Evolutionary conservation across 92 coral and sea anemone genomes (phyloP).

Genomic region (Muricea muricata): DNA sequence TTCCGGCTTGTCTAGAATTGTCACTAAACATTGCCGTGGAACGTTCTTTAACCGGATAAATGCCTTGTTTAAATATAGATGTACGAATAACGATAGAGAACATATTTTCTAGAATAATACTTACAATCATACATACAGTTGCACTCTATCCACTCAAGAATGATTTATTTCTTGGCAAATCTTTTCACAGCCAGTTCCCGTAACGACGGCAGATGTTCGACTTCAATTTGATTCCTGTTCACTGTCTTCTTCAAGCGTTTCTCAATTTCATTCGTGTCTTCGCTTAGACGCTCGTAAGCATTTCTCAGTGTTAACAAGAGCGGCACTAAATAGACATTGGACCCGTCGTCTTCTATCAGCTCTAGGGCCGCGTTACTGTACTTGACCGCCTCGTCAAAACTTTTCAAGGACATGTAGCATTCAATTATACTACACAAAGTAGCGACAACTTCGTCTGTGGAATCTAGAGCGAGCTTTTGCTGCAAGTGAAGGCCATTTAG

Average conservation of each 20-base stretch:
- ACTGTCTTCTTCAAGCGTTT: constrained; percentile 65
- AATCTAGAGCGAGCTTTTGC: constrained; percentile 83
- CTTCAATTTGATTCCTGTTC: constrained; percentile 73
- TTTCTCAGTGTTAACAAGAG: constrained; percentile 74
- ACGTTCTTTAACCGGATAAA: no score
- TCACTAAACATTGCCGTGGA: no score
- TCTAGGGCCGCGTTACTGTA: constrained; percentile 87
- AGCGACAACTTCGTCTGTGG: constrained; percentile 76
- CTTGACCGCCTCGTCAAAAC: constrained; percentile 79
- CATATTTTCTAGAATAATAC: no score
- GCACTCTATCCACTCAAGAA: no score
- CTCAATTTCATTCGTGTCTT: constrained; percentile 69
- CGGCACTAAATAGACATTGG: constrained; percentile 77
- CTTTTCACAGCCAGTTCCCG: constrained; percentile 79
- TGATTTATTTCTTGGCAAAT: constrained; percentile 3
- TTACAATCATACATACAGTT: no score
- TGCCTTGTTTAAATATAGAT: no score
- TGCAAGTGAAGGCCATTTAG: constrained; percentile 93
- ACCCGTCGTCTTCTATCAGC: constrained; percentile 64
- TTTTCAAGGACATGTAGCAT: constrained; percentile 74
- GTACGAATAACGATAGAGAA: no score
- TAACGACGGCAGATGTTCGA: constrained; percentile 76
- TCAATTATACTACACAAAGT: constrained; percentile 88
- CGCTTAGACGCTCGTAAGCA: constrained; percentile 72
- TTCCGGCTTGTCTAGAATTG: no score